Evolutionary conservation across 2,888 invertebrate genomes (phyloP).

Genomic region (Arctia plantaginis): DNA sequence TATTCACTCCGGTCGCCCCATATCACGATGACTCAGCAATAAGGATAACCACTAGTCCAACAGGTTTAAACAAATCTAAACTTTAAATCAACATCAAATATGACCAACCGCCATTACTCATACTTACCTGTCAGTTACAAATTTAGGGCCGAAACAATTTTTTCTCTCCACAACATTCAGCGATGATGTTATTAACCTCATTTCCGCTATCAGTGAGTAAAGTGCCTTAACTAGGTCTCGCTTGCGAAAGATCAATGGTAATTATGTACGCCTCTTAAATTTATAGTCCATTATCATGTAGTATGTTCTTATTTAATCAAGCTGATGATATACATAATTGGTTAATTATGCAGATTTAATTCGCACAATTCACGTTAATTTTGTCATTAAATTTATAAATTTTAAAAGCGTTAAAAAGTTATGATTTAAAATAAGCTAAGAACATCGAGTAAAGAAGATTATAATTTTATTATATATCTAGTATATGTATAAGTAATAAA

Average conservation of each 20-base stretch:
- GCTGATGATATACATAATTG: conserved; percentile 1
- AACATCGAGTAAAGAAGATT: no score
- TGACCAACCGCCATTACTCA: no score
- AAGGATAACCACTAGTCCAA: no score
- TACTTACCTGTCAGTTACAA: background rate
- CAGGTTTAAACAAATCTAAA: no score
- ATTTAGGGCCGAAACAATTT: background rate
- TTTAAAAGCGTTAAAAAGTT: no score
- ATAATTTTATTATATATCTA: no score
- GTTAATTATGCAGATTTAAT: background rate
- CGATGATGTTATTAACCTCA: background rate
- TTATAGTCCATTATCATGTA: conserved; percentile 1
- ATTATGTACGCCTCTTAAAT: conserved; percentile 13
- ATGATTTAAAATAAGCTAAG: no score
- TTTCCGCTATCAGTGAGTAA: background rate
- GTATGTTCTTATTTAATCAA: conserved; percentile 2
- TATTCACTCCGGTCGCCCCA: no score
- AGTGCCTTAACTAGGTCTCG: conserved; percentile 18
- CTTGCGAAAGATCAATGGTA: conserved; percentile 15
- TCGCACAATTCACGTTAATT: background rate
- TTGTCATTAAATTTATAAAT: background rate
- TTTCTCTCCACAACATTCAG: no score
- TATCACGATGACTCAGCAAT: no score
- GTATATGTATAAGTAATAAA: no score
- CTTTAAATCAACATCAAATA: no score